phyloP scores from a whole-genome alignment of 2,797 vertebrate genomes.

The Allobates femoralis region DNA sequence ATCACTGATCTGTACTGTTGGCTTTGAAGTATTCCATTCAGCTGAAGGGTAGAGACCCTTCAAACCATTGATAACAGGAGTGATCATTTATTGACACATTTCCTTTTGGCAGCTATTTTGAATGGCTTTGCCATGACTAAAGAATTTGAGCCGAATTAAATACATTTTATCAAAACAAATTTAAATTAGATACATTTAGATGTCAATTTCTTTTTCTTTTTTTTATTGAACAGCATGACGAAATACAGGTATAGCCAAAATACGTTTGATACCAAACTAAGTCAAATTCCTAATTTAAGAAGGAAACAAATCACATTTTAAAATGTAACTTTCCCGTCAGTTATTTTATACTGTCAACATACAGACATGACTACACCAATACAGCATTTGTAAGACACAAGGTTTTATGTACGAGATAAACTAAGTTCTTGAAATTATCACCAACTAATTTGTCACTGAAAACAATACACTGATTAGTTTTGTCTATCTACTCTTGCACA shows the following conservation, averaged over 20 bases:
- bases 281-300: slow-evolving; percentile 78
- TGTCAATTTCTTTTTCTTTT: slow-evolving; percentile 84
- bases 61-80: slow-evolving; percentile 65
- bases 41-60: slow-evolving; percentile 79
- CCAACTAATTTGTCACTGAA: slow-evolving; percentile 85
- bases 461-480: slow-evolving; percentile 88
- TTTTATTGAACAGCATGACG: slow-evolving; percentile 97
- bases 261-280: slow-evolving; percentile 90
- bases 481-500: slow-evolving; percentile 80
- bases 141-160: slow-evolving; percentile 84
- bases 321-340: slow-evolving; percentile 87
- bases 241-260: slow-evolving; percentile 98
- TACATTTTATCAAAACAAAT: slow-evolving; percentile 88
- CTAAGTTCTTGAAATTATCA: slow-evolving; percentile 73
- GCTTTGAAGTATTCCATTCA: slow-evolving; percentile 80
- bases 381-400: slow-evolving; percentile 91
- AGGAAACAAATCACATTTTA: slow-evolving; percentile 78
- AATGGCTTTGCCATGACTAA: slow-evolving; percentile 76
- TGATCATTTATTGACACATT: slow-evolving; percentile 7
- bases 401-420: slow-evolving; percentile 72
- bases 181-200: slow-evolving; percentile 94
- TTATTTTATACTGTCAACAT: slow-evolving; percentile 91
- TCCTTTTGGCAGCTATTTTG: slow-evolving; percentile 17
- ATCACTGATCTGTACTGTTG: slow-evolving; percentile 74
- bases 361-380: slow-evolving; percentile 90